These are phyloP conservation scores for Collichthys lucidus DNA, from an alignment of 2,113 vertebrate species.

Conservation along the genomic window DNA sequence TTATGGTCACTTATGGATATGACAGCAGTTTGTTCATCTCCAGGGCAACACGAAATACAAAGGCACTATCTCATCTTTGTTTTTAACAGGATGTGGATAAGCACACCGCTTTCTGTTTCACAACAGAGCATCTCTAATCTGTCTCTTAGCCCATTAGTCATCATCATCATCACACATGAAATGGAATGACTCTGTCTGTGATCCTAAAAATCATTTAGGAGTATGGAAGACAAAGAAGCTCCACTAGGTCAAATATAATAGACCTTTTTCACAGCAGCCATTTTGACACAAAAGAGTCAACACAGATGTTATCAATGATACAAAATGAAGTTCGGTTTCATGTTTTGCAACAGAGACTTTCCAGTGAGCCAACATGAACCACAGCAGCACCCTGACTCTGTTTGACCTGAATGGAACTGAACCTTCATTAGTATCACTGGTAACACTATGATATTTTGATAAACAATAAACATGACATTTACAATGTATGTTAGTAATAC, in stretches of 20 bases:
- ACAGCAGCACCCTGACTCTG: too few species aligned
- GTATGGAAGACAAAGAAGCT: neutral
- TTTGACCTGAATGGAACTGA: too few species aligned
- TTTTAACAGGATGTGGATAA: neutral
- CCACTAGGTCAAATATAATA: neutral
- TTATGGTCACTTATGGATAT: neutral
- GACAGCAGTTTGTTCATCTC: conserved; percentile 7
- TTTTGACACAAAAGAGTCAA: too few species aligned
- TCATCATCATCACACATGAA: neutral
- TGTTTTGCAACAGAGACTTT: too few species aligned
- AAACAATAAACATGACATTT: too few species aligned
- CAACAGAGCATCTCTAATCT: neutral
- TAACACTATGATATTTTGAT: too few species aligned
- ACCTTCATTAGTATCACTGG: too few species aligned
- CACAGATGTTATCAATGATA: too few species aligned
- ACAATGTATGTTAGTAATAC: too few species aligned
- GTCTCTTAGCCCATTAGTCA: neutral
- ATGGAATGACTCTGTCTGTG: neutral
- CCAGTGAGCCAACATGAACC: too few species aligned
- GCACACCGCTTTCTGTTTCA: neutral
- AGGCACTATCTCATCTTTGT: neutral
- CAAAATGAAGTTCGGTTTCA: too few species aligned
- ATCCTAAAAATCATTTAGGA: neutral
- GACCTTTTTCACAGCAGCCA: too few species aligned
- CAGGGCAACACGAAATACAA: conserved; percentile 18